A percentile compares a stretch with the other conserved stretches of the same genome.
phyloP scores from a whole-genome alignment of 2,797 vertebrate genomes.

The Aulostomus chinensis region DNA sequence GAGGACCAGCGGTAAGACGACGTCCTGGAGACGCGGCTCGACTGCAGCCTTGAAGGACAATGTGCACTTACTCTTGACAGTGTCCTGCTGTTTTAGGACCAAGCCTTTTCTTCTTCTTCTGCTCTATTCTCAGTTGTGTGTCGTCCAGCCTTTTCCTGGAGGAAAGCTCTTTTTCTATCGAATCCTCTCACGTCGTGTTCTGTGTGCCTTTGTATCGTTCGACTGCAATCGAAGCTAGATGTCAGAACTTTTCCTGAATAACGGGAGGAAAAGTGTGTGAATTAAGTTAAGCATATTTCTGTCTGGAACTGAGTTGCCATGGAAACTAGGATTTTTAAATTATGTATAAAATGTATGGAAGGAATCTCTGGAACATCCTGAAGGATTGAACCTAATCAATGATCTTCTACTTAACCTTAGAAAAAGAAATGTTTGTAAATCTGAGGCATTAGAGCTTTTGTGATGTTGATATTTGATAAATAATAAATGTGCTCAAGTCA shows the following conservation, averaged over 20 bases:
- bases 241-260: conserved; percentile 39
- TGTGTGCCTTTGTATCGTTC: conserved; percentile 49
- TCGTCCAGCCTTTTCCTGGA: conserved; percentile 23
- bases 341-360: conserved; percentile 56
- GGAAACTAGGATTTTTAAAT: conserved; percentile 64
- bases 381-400: conserved; percentile 25
- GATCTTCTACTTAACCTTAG: conserved; percentile 31
- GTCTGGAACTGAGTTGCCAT: conserved; percentile 50
- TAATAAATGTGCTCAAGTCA: conserved; percentile 54
- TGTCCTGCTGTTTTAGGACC: conserved; percentile 63
- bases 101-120: conserved; percentile 49
- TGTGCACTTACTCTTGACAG: conserved; percentile 52
- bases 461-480: conserved; percentile 60
- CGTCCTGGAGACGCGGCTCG: conserved; percentile 1
- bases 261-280: conserved; percentile 20
- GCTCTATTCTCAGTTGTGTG: conserved; percentile 33
- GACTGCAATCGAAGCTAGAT: conserved; percentile 45
- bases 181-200: conserved; percentile 34
- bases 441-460: conserved; percentile 47
- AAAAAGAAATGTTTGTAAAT: conserved; percentile 56
- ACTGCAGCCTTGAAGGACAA: conserved; percentile 28
- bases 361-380: conserved; percentile 12
- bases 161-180: conserved; percentile 38
- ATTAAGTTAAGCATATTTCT: conserved; percentile 35
- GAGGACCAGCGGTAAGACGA: neutral